These are phyloP conservation scores for Onthophagus sagittarius DNA, from an alignment of 2,888 invertebrate species.

Conservation along the genomic window DNA sequence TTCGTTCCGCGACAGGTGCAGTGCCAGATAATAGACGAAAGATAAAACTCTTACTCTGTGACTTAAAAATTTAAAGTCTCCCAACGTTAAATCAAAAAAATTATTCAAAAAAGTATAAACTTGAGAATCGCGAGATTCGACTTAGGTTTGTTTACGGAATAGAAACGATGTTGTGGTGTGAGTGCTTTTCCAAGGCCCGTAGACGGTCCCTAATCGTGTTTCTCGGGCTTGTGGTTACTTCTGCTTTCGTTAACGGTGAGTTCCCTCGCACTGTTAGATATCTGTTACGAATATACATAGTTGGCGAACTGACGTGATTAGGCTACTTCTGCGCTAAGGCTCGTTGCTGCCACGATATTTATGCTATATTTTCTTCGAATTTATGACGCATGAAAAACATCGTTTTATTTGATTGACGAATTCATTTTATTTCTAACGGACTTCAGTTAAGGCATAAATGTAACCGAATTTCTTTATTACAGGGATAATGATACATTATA, in stretches of 20 bases:
- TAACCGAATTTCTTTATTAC: too few species aligned
- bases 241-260: conserved; percentile 26
- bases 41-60: not conserved
- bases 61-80: not conserved
- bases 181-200: conserved; percentile 27
- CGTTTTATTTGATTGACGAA: not conserved
- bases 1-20: conserved; percentile 13
- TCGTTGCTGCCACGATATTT: not conserved
- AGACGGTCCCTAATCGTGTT: conserved; percentile 18
- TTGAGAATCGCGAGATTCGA: conserved; percentile 14
- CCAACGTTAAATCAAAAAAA: not conserved
- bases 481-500: too few species aligned
- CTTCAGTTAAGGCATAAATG: too few species aligned
- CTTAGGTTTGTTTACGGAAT: not conserved
- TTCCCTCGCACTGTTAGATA: conserved; percentile 15
- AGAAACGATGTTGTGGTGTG: conserved; percentile 25
- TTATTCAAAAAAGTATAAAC: not conserved
- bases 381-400: not conserved
- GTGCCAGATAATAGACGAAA: not conserved
- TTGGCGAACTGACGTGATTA: not conserved
- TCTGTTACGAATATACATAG: conserved; percentile 9
- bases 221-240: conserved; percentile 27
- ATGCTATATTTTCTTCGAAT: not conserved
- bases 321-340: not conserved
- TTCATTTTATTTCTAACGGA: not conserved